A percentile compares a stretch with the other conserved stretches of the same genome.
These are phyloP conservation scores for Proterorhinus semilunaris DNA, from an alignment of 2,113 vertebrate species.

Conservation along the genomic window DNA sequence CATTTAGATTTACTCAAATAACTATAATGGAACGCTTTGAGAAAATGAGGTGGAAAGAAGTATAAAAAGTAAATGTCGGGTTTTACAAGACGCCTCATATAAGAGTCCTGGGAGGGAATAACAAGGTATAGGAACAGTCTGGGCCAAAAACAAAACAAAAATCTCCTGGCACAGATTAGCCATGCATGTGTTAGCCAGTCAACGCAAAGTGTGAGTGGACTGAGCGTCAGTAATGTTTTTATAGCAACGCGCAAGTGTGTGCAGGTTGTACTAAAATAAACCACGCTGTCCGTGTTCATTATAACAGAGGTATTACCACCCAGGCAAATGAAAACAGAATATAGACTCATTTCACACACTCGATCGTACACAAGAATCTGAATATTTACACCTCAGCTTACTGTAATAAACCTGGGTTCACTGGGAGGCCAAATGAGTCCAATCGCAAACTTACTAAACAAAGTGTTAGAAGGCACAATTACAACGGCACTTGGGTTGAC, in stretches of 20 bases:
- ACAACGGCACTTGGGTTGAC: too few relatives aligned
- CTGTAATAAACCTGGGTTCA: not conserved
- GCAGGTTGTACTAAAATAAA: slow-evolving; percentile 3
- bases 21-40: slow-evolving; percentile 1
- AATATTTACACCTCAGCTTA: not conserved
- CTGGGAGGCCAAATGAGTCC: too few relatives aligned
- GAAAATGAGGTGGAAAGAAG: slow-evolving; percentile 20
- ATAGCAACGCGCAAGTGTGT: not conserved
- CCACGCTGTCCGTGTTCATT: not conserved
- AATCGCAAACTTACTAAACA: too few relatives aligned
- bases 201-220: not conserved
- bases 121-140: slow-evolving; percentile 8
- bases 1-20: slow-evolving; percentile 19
- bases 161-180: not conserved
- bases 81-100: slow-evolving; percentile 43
- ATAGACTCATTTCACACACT: not conserved
- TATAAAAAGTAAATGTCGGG: slow-evolving; percentile 42
- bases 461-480: too few relatives aligned
- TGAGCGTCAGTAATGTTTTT: slow-evolving; percentile 5
- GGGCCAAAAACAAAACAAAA: slow-evolving; percentile 10
- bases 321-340: not conserved
- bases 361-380: not conserved
- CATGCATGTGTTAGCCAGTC: not conserved
- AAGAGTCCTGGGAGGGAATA: slow-evolving; percentile 19
- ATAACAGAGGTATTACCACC: not conserved